Conservation (phyloP, 2,888 invertebrate genomes). For the Tuberolachnus salignus region DNA sequence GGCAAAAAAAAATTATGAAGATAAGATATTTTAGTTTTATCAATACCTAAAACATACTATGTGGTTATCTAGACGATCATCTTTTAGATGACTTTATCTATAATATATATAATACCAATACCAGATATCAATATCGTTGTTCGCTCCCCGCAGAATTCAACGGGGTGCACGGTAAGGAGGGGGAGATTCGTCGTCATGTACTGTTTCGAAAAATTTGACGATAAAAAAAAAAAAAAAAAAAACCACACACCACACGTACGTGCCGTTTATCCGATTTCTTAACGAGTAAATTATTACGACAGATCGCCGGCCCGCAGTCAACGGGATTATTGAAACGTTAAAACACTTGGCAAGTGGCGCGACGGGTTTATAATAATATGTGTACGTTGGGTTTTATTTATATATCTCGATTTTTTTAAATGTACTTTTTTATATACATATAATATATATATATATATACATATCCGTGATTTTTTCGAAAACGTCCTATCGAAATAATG, state of each 20-base stretch:
- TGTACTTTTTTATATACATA: not conserved
- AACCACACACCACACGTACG: not conserved
- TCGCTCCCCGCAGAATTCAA: too few relatives aligned
- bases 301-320: conserved; percentile 2
- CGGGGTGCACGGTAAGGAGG: too few relatives aligned
- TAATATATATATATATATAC: too few relatives aligned
- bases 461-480: conserved; percentile 22
- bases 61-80: too few relatives aligned
- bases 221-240: conserved; percentile 6
- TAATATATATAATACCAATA: too few relatives aligned
- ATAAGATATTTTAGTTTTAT: too few relatives aligned
- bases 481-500: not conserved
- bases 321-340: conserved; percentile 43
- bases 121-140: too few relatives aligned
- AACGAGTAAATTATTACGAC: conserved; percentile 43
- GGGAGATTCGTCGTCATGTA: too few relatives aligned
- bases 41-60: too few relatives aligned
- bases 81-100: too few relatives aligned
- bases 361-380: conserved; percentile 42
- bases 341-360: conserved; percentile 36
- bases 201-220: too few relatives aligned
- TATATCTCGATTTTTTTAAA: conserved; percentile 20
- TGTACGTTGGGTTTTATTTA: not conserved
- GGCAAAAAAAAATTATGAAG: too few relatives aligned
- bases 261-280: conserved; percentile 32